These are phyloP conservation scores for Bombus superbus DNA, from an alignment of 1,140 invertebrate genomes.

Conservation along the genomic window DNA sequence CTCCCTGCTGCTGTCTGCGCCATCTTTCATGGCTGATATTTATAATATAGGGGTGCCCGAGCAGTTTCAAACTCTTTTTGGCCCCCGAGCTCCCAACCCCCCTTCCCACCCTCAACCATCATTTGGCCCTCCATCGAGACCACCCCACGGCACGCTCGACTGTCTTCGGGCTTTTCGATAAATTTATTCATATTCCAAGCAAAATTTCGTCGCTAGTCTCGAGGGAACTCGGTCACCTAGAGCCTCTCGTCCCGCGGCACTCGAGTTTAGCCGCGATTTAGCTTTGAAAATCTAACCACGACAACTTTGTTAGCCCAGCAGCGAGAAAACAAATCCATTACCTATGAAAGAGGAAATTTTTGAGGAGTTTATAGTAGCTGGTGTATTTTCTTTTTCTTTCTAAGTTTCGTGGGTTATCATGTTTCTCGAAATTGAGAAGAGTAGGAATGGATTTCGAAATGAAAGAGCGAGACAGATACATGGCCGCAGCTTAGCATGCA, in stretches of 20 bases:
- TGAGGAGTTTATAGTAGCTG: neutral
- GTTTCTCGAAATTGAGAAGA: neutral
- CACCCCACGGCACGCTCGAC: conserved; percentile 36
- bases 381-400: neutral
- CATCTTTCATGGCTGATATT: conserved; percentile 83
- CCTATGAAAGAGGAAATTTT: neutral
- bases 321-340: conserved; percentile 2
- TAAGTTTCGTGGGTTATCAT: neutral
- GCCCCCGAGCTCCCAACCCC: conserved; percentile 48
- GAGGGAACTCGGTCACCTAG: conserved; percentile 56
- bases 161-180: conserved; percentile 67
- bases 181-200: conserved; percentile 78
- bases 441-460: neutral
- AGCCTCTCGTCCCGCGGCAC: neutral
- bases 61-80: conserved; percentile 83
- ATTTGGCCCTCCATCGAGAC: conserved; percentile 64
- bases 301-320: neutral
- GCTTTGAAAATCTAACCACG: neutral
- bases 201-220: conserved; percentile 49
- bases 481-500: conserved; percentile 4
- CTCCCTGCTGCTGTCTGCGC: conserved; percentile 82
- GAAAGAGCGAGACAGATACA: neutral
- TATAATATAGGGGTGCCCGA: conserved; percentile 82
- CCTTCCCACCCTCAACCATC: conserved; percentile 11
- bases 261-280: conserved; percentile 11